A percentile compares a stretch with the other conserved stretches of the same genome.
Conservation (phyloP, 2,888 invertebrate genomes). For the Lamellibrachia satsuma region DNA sequence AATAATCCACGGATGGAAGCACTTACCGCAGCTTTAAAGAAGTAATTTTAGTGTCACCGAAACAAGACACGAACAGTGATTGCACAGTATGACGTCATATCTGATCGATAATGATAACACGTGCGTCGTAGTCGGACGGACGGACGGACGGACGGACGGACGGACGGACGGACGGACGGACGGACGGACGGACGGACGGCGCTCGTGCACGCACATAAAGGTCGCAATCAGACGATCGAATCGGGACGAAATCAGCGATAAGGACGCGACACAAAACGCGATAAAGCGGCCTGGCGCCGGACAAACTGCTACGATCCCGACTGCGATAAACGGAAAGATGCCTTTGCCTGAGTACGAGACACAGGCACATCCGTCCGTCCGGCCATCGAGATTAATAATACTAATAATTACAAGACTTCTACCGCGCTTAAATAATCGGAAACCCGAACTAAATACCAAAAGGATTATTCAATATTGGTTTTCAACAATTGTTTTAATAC, state of each 20-base stretch:
- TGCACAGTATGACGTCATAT: background rate
- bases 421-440: too few relatives aligned
- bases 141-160: background rate
- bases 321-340: background rate
- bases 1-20: background rate
- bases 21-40: background rate
- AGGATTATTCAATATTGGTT: too few relatives aligned
- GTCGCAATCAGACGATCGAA: background rate
- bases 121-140: background rate
- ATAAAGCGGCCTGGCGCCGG: background rate
- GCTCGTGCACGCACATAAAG: background rate
- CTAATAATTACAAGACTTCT: too few relatives aligned
- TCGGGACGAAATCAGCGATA: slow-evolving; percentile 9
- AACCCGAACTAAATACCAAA: too few relatives aligned
- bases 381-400: too few relatives aligned
- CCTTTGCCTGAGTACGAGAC: background rate
- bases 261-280: background rate
- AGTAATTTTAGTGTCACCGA: background rate
- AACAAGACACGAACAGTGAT: background rate
- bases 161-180: background rate
- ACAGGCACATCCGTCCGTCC: background rate
- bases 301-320: background rate
- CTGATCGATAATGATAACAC: background rate
- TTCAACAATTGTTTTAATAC: too few relatives aligned
- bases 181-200: slow-evolving; percentile 17